phyloP scores from a whole-genome alignment of 2,888 invertebrate genomes.

The Sicus ferrugineus region DNA sequence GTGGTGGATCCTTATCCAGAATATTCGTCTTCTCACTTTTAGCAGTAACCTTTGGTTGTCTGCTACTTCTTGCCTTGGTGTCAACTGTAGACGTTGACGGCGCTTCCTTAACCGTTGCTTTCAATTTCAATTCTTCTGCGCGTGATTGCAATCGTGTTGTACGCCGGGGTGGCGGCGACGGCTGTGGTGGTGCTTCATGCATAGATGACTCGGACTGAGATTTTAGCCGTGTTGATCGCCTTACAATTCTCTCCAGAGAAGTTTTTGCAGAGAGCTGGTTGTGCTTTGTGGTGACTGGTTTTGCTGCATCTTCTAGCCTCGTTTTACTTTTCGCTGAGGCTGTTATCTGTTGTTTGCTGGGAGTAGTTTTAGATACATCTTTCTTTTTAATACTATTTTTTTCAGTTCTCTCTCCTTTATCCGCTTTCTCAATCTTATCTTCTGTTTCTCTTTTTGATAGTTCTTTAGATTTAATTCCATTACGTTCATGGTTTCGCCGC shows the following conservation, averaged over 20 bases:
- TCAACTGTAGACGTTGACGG: background rate
- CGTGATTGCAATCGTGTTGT: conserved; percentile 37
- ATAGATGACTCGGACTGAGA: background rate
- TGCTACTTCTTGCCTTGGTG: background rate
- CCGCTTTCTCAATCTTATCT: too few relatives aligned
- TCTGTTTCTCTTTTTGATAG: background rate
- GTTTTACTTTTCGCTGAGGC: background rate
- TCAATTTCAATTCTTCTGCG: background rate
- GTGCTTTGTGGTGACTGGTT: background rate
- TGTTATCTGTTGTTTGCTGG: background rate
- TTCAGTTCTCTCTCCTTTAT: background rate
- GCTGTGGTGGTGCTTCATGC: background rate
- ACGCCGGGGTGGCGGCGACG: conserved; percentile 28
- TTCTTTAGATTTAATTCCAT: background rate
- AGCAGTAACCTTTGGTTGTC: background rate
- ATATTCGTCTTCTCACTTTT: background rate
- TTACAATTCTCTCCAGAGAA: background rate
- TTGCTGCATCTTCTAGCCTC: background rate
- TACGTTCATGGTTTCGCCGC: background rate
- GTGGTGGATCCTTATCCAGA: too few relatives aligned
- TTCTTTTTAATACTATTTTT: background rate
- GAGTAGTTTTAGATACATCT: background rate
- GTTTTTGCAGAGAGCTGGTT: background rate
- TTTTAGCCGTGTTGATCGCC: background rate
- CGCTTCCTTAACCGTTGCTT: background rate